Percentiles rank a stretch among this genome's conserved stretches.
These are phyloP conservation scores for Cheilosia vernalis DNA, from an alignment of 2,888 invertebrate genomes.

Conservation along the genomic window DNA sequence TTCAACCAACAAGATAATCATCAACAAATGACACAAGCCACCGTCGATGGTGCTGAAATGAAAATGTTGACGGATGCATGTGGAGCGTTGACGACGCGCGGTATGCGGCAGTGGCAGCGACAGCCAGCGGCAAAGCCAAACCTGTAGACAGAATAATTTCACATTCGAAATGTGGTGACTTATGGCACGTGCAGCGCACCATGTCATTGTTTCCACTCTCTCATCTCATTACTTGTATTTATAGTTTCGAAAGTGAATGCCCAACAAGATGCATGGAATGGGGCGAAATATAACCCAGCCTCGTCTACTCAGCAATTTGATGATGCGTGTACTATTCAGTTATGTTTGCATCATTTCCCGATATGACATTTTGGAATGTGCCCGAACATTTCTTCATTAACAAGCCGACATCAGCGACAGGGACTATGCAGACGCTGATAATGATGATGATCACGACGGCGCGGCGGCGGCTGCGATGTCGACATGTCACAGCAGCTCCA, in stretches of 20 bases:
- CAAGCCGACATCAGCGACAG: conserved; percentile 44
- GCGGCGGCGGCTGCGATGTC: conserved; percentile 23
- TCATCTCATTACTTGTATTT: conserved; percentile 74
- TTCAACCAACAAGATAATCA: conserved; percentile 49
- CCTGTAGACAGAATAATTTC: conserved; percentile 70
- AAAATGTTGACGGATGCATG: conserved; percentile 65
- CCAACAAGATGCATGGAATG: conserved; percentile 8
- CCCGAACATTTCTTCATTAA: conserved; percentile 73
- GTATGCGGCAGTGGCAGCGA: neutral
- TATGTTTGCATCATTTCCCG: conserved; percentile 65
- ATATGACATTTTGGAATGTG: conserved; percentile 73
- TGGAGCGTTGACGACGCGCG: conserved; percentile 34
- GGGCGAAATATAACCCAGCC: conserved; percentile 5
- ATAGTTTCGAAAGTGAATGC: conserved; percentile 59
- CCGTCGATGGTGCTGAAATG: conserved; percentile 64
- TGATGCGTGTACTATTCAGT: conserved; percentile 68
- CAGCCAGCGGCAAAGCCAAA: conserved; percentile 13
- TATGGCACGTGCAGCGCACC: conserved; percentile 73
- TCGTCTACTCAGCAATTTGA: conserved; percentile 31
- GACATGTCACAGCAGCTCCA: conserved; percentile 50
- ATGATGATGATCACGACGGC: neutral
- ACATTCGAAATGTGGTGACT: conserved; percentile 73
- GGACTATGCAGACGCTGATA: conserved; percentile 5
- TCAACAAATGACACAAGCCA: conserved; percentile 57
- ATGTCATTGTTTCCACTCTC: conserved; percentile 75